Evolutionary conservation across 2,113 vertebrate species (phyloP).

Genomic region (Brachirus orientalis): DNA sequence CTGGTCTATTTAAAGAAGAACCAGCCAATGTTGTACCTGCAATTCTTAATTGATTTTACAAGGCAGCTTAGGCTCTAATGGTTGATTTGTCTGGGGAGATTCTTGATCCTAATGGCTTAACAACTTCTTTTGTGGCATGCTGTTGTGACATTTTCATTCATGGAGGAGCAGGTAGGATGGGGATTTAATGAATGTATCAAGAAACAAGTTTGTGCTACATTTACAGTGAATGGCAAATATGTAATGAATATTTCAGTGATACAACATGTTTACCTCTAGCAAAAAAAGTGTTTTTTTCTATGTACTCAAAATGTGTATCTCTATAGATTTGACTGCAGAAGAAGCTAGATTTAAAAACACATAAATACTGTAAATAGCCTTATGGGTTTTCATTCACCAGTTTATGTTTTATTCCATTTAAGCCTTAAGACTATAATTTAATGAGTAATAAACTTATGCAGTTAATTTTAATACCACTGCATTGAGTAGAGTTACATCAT

Average conservation of each 20-base stretch:
- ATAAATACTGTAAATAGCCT: too few species aligned
- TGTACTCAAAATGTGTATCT: too few species aligned
- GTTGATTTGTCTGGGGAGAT: constrained; percentile 71
- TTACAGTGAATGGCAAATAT: constrained; percentile 22
- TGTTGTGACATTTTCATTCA: constrained; percentile 60
- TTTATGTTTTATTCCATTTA: too few species aligned
- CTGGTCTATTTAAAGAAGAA: constrained; percentile 49
- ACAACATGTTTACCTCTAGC: too few species aligned
- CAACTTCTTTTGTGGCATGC: constrained; percentile 56
- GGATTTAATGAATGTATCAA: constrained; percentile 41
- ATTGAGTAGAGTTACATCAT: constrained; percentile 20
- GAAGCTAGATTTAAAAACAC: too few species aligned
- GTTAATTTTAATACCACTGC: constrained; percentile 25
- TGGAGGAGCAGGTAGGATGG: constrained; percentile 38
- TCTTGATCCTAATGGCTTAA: constrained; percentile 68
- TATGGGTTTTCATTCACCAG: too few species aligned
- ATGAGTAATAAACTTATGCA: constrained; percentile 32
- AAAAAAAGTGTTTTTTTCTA: too few species aligned
- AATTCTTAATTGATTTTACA: constrained; percentile 76
- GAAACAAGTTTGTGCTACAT: constrained; percentile 37
- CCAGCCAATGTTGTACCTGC: constrained; percentile 63
- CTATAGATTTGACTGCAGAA: too few species aligned
- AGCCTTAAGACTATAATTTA: too few species aligned
- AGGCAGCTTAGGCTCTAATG: constrained; percentile 75
- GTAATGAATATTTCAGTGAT: too few species aligned